Percentiles rank a stretch among this genome's conserved stretches.
phyloP scores from a whole-genome alignment of 2,113 vertebrate species.

The Macaca mulatta region DNA sequence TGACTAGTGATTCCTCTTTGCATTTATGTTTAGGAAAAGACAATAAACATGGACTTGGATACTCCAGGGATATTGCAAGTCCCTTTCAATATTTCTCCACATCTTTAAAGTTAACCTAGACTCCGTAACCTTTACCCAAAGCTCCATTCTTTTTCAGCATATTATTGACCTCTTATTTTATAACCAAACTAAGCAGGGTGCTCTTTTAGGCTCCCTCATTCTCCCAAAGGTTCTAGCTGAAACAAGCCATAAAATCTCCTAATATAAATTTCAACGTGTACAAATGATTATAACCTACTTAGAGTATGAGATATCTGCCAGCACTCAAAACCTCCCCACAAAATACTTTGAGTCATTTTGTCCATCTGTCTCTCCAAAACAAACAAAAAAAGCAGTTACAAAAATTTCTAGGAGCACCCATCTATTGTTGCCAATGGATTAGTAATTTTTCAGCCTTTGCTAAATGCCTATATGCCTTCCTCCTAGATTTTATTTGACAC shows the following conservation, averaged over 20 bases:
- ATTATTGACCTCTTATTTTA: not conserved
- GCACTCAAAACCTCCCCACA: not conserved
- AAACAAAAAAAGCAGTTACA: not conserved
- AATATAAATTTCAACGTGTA: not conserved
- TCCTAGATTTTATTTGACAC: too few species aligned
- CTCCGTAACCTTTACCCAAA: not conserved
- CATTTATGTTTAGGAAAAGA: too few species aligned
- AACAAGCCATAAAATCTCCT: not conserved
- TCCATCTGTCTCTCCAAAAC: not conserved
- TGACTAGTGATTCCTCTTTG: too few species aligned
- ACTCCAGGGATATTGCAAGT: not conserved
- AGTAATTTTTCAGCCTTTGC: not conserved
- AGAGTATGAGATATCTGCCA: not conserved
- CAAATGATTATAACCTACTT: not conserved
- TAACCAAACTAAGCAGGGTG: not conserved
- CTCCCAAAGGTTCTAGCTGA: not conserved
- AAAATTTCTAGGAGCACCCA: not conserved
- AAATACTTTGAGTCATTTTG: not conserved
- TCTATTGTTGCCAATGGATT: not conserved
- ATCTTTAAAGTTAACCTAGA: not conserved
- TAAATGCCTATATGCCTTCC: not conserved
- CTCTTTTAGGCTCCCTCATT: not conserved
- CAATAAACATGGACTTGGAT: too few species aligned
- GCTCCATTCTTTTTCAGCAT: not conserved
- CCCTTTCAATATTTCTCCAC: not conserved